Evolutionary conservation across 1,140 invertebrate species (phyloP), one percentile per base, ranked within the genome.

Genomic region (Aphelinus atriplicis): DNA sequence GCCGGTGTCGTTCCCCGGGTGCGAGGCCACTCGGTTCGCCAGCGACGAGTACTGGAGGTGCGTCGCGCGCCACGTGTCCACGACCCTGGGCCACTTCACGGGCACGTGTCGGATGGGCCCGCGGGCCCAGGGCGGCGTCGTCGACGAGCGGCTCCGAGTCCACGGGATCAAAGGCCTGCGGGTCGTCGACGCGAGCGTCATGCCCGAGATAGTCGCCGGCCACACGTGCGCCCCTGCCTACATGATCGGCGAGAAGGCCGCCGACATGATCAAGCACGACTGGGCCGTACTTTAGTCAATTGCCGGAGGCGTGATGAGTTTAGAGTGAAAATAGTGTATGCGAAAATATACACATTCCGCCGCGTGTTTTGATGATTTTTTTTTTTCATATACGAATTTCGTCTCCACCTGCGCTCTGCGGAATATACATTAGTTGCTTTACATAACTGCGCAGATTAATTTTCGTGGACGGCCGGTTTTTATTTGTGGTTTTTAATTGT

Each of bases 21-120:
- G 94, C 80, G 88, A 91, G 78, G 77, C 89, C 55, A 78, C 89
- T 1, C 48, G 73, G 7, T 92, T 93, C 73, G 89, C 89, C 70
- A 91, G 90, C 1, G 91, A 95, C 75, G 83, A 89, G 6, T 96
- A 96, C 81, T 95, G 94, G 93, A 88, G 90, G 69, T 96, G 94
- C 77, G 90, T 91, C 10, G 88, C 92, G 3, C 90, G 91, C 68
- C 90, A 92, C 56, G 89, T 92, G 42, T 90, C 91, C 1, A 91
- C 91, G 55, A 94, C 92, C n/a, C 83, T 94, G 56, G 93, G 93
- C 69, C 94, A 96, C 84, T 93, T 94, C 84, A 90, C 90, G n/a
- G 90, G 91, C 1, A 92, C 91, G 2, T 91, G 90, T 76, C 90
- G 88, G 81, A 92, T 92, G 91, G 89, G 87, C 3, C 75, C 80